Percentiles rank a stretch among this genome's conserved stretches.
These are phyloP conservation scores for Hirtodrosophila cameraria DNA, from an alignment of 2,888 invertebrate species.

Conservation along the genomic window DNA sequence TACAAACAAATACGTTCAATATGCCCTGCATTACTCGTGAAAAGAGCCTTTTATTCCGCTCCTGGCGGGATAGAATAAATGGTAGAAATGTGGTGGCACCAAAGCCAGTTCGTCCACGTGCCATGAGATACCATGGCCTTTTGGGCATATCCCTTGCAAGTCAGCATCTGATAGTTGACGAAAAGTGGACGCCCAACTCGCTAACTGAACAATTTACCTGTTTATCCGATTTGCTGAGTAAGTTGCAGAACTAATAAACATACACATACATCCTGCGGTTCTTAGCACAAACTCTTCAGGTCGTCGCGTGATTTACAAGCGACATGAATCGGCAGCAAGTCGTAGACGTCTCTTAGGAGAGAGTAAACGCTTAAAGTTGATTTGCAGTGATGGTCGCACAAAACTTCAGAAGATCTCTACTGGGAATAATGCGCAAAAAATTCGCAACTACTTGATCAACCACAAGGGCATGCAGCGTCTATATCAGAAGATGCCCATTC, in stretches of 20 bases:
- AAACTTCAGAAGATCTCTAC: slow-evolving; percentile 75
- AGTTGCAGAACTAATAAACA: slow-evolving; percentile 14
- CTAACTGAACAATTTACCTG: slow-evolving; percentile 77
- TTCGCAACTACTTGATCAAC: slow-evolving; percentile 79
- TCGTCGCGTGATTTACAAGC: slow-evolving; percentile 69
- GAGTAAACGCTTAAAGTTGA: slow-evolving; percentile 63
- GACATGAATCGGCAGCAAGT: slow-evolving; percentile 66
- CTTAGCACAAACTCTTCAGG: slow-evolving; percentile 40
- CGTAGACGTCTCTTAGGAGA: slow-evolving; percentile 55
- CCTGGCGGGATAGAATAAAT: slow-evolving; percentile 36
- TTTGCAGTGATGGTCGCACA: slow-evolving; percentile 78
- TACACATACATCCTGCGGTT: no score
- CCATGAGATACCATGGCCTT: slow-evolving; percentile 79
- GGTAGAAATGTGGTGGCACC: slow-evolving; percentile 60
- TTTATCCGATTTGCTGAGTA: slow-evolving; percentile 79
- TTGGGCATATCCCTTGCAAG: slow-evolving; percentile 78
- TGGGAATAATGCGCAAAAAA: slow-evolving; percentile 73
- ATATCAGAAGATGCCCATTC: slow-evolving; percentile 81
- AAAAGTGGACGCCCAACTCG: slow-evolving; percentile 79
- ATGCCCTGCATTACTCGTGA: slow-evolving; percentile 63
- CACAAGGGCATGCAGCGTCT: slow-evolving; percentile 81
- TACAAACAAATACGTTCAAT: background rate
- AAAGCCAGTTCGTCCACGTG: slow-evolving; percentile 76
- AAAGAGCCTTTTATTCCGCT: slow-evolving; percentile 36
- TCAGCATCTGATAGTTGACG: slow-evolving; percentile 81